A percentile compares a stretch with the other conserved stretches of the same genome.
Evolutionary conservation across 2,113 vertebrate species (phyloP).

Genomic region (Salvelinus fontinalis): DNA sequence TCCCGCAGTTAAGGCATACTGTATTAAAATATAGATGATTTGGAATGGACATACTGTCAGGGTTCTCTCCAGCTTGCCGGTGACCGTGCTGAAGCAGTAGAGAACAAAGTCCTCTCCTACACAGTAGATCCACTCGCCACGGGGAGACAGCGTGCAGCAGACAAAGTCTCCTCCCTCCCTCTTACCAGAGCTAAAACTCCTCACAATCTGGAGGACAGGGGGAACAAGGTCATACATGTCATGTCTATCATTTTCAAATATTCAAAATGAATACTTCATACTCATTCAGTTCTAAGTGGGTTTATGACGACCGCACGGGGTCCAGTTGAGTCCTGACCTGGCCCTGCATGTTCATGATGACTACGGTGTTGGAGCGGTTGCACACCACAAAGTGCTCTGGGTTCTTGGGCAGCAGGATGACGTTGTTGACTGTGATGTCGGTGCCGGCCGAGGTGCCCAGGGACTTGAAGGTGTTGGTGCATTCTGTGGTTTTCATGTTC

Average conservation of each 20-base stretch:
- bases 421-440: conserved; percentile 97
- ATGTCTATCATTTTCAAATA: too few species aligned
- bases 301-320: too few species aligned
- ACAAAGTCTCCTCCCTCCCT: conserved; percentile 98
- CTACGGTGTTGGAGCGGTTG: conserved; percentile 96
- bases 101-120: conserved; percentile 98
- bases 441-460: conserved; percentile 92
- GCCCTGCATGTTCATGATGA: conserved; percentile 99
- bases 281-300: too few species aligned
- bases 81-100: conserved; percentile 97
- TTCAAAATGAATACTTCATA: too few species aligned
- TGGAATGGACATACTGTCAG: conserved; percentile 82
- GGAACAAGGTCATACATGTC: not conserved
- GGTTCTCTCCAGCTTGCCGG: conserved; percentile 97
- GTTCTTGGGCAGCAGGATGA: conserved; percentile 93
- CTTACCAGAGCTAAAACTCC: conserved; percentile 99
- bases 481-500: conserved; percentile 97
- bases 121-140: conserved; percentile 99
- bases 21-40: too few species aligned
- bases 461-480: conserved; percentile 93
- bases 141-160: conserved; percentile 94
- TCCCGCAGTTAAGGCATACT: too few species aligned
- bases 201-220: conserved; percentile 82
- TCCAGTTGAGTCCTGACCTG: conserved; percentile 76
- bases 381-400: conserved; percentile 98